Evolutionary conservation across 2,888 invertebrate genomes (phyloP), one percentile per base, ranked within the genome.

Genomic region (Palloptera scutellata): DNA sequence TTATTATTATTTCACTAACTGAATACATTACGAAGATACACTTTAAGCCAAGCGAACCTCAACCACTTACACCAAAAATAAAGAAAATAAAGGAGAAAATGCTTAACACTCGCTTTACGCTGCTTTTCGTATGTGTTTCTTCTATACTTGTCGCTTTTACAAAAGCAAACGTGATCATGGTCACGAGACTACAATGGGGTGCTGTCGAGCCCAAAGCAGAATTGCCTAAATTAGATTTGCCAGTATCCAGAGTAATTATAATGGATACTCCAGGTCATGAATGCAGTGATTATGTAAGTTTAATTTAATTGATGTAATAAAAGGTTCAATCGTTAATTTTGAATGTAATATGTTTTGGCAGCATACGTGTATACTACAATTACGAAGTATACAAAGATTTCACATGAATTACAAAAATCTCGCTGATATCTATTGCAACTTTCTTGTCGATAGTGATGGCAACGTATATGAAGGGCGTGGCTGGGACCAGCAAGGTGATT

Each of bases 371-470:
- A 86, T 87, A 1, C 83, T 86, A 0, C 85, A 86, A 20, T 87
- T 90, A n/a, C 86, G 89, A 11, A 79, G 84, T 40, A 88, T 91
- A 52, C 92, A 92, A 79, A 85, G 82, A 17, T 90, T 87, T 74
- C 92, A 93, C 80, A 89, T 92, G 69, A 89, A 89, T 59, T 82
- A 84, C 42, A 77, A 78, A 15, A 76, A 85, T 0, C 91, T 90
- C 88, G 86, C 84, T 65, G 93, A 93, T 77, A 92, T 93, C 20
- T 90, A 86, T 0, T 93, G 93, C 82, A 94, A 92, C 79, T 94
- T 92, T 75, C 79, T 94, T 11, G 87, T 94, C 1, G 94, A 92
- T 0, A 92, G 91, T 6, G 92, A 93, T 76, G 93, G 92, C 0
- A 86, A 88, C 0, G 90, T 89, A 0, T 93, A 92, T 79, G 88